Base-by-base conservation (phyloP, 2,888 invertebrate genomes). In the Apeira syringaria region DNA sequence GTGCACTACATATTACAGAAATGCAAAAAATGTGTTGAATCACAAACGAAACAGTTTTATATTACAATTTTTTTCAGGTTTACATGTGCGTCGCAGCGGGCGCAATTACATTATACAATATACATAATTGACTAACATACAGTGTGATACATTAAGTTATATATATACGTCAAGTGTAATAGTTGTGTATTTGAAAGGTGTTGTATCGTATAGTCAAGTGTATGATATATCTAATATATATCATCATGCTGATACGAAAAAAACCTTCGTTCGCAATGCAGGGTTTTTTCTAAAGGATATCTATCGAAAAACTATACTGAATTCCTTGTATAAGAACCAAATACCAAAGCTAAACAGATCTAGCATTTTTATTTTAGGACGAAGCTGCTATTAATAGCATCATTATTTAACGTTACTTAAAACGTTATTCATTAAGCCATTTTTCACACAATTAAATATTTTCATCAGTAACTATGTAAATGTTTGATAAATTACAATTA, bases 401-500 rank as follows among this genome's bases (percentile, higher is more conserved):
- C 15, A 4, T 3, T 3, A 4, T 15, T 15, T 15, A 15, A 15
- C 15, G 15, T 15, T 15, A 15, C n/a, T 4, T 20, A 7, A 7
- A 7, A 2, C 7, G 20, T 20, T 20, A 20, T 5, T 2, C 5
- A 18, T 6, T 18, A 5, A 18, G 6, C 7, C 3, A 5, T 6
- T 5, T 2, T 18, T 18, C 6, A 5, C 18, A 18, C 6, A 3
- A 5, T 7, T 7, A 20, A 20, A 20, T n/a, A n/a, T n/a, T n/a
- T n/a, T n/a, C n/a, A n/a, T n/a, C n/a, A n/a, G n/a, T n/a, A n/a
- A n/a, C n/a, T n/a, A n/a, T n/a, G n/a, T n/a, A n/a, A n/a, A n/a
- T n/a, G n/a, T n/a, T 13, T 9, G n/a, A 13, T 1, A n/a, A 5
- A 9, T 8, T 45, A 4, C 20, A 7, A 7, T 70, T 79, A 89